Evolutionary conservation across 2,888 invertebrate genomes (phyloP), one percentile per base, ranked within the genome.

Genomic region (Dolichomitus sp.): DNA sequence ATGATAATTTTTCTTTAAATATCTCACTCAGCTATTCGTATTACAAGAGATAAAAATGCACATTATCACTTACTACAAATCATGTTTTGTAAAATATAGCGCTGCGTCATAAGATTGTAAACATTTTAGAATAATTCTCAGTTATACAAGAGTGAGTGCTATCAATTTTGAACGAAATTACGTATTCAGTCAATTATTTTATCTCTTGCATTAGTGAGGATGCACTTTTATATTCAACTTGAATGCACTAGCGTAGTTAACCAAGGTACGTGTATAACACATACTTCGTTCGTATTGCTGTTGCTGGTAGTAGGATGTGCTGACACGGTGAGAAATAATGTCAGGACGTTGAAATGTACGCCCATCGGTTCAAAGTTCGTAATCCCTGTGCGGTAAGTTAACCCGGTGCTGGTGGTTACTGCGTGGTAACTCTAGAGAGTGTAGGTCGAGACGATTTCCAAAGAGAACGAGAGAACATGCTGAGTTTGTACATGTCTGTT

Each of bases 291-390:
- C 12, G 17, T 27, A 2, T 23, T 12, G 33, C 17, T 19, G 59
- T 17, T 23, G 33, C 45, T 33, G 4, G 4, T 19, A 57, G 48
- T 14, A 23, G 57, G 45, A 19, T 66, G 17, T 45, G 72, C 65
- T 54, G 48, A 78, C 78, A 57, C 52, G 78, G 54, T 80, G 65
- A 66, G 52, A 68, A 81, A 42, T 81, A 66, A 76, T 59, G 63
- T 48, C 50, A 42, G 17, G 19, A 65, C 57, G 63, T 59, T 72
- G 72, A 76, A 66, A 73, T 72, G 70, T 72, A 66, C 68, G 76
- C 68, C 66, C 72, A 45, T 61, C 66, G 50, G 69, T 84, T 74
- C 76, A 70, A 77, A 82, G 80, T 84, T 84, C 69, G 69, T 70
- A 77, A 80, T 80, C 57, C 77, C 59, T 2, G 17, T 54, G 54